Evolutionary conservation across 2,888 invertebrate genomes (phyloP), one percentile per base, ranked within the genome.

Genomic region (Kuschelorhynchus macadamiae): DNA sequence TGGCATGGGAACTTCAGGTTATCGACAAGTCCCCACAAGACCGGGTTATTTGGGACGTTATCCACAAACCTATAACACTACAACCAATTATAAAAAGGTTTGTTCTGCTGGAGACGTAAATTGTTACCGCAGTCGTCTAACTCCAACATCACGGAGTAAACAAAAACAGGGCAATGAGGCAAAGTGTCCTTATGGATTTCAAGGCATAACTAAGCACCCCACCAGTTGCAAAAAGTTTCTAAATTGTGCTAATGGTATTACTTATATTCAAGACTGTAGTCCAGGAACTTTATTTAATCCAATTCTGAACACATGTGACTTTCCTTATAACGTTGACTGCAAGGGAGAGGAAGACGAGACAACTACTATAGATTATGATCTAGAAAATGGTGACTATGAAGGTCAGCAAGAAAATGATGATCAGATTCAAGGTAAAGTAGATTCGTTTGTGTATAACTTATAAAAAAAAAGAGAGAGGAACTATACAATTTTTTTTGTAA

Each of bases 261-360:
- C 88, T 0, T 85, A 85, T 67, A 77, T 89, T 1, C 87, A 87
- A 81, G 83, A 84, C 49, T 91, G 91, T 78, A 88, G 86, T 1
- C 87, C 88, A 1, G 90, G 89, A 14, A 90, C 90, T 0, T 85
- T 88, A 0, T 91, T 89, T 72, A 89, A 88, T 78, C 84, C 88
- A 0, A 67, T 74, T 1, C 74, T 84, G 41, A 82, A 83, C 44
- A 83, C 85, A 8, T 91, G 91, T 74, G 90, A 90, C 79, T 86
- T 84, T 80, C 87, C 88, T 0, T 77, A 84, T 39, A 88, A 88
- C 60, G 90, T 89, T 0, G 78, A 86, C 47, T 88, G 88, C 71
- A 59, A 74, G 11, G 56, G 60, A 53, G 66, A 42, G 25, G 67
- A 50, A 8, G 49, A 41, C 2, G 62, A 62, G 39, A 39, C 3